These are phyloP conservation scores for Indicator indicator DNA, from an alignment of 2,113 vertebrate species.

Conservation along the genomic window DNA sequence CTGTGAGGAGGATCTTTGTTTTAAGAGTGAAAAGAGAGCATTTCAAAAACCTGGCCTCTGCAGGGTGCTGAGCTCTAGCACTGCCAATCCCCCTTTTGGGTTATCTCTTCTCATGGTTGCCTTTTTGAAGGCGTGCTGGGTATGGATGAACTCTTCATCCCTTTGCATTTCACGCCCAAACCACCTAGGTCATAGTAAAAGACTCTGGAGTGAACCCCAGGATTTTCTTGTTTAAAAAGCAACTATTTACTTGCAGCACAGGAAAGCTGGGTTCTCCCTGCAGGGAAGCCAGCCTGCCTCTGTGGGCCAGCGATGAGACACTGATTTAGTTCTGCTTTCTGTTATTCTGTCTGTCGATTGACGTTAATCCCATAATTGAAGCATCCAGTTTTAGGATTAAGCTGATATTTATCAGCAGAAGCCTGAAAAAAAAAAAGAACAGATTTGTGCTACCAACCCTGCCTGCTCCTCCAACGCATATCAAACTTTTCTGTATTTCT, in stretches of 20 bases:
- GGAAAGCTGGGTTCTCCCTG: neutral
- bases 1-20: neutral
- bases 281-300: neutral
- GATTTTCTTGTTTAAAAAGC: neutral
- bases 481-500: neutral
- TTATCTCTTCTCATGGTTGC: neutral
- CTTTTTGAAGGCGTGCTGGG: neutral
- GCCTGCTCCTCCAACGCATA: neutral
- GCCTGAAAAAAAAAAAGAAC: neutral
- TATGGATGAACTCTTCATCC: neutral
- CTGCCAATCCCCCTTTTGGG: neutral
- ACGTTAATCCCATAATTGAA: conserved; percentile 67
- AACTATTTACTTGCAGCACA: neutral
- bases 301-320: neutral
- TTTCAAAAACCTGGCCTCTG: neutral
- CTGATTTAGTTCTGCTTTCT: conserved; percentile 10
- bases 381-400: conserved; percentile 45
- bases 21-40: neutral
- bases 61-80: neutral
- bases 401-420: conserved; percentile 55
- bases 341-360: neutral
- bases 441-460: conserved; percentile 10
- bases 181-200: neutral
- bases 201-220: neutral
- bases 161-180: neutral